Percentiles rank a stretch among this genome's conserved stretches.
Evolutionary conservation across 2,888 invertebrate species (phyloP).

Genomic region (Dolomedes plantarius): DNA sequence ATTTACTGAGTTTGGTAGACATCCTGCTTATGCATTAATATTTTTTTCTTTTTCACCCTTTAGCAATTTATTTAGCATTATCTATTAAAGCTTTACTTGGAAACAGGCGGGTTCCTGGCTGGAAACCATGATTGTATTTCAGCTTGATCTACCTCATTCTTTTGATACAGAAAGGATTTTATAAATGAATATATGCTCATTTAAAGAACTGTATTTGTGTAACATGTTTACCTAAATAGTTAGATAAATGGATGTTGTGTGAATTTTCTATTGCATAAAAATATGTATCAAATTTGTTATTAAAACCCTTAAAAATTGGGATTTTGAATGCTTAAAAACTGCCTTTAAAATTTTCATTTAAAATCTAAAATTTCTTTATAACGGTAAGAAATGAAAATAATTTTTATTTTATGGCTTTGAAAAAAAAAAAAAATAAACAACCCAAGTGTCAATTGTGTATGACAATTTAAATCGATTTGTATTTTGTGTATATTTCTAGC

Average conservation of each 20-base stretch:
- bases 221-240: conserved; percentile 4
- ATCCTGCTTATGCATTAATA: too few relatives aligned
- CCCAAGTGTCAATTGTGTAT: too few relatives aligned
- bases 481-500: too few relatives aligned
- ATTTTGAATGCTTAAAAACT: conserved; percentile 4
- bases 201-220: conserved; percentile 16
- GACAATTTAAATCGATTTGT: too few relatives aligned
- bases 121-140: conserved; percentile 39
- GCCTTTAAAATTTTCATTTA: neutral
- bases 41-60: too few relatives aligned
- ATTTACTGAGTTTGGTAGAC: too few relatives aligned
- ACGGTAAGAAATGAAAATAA: too few relatives aligned
- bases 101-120: conserved; percentile 21
- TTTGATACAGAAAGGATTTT: conserved; percentile 62
- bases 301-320: neutral
- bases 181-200: conserved; percentile 30
- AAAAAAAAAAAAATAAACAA: too few relatives aligned
- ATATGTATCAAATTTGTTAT: neutral
- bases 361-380: too few relatives aligned
- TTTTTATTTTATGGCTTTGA: too few relatives aligned
- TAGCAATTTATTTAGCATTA: too few relatives aligned
- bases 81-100: neutral
- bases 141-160: conserved; percentile 67
- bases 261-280: neutral
- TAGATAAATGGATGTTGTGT: neutral